These are phyloP conservation scores for Diplodus sargus DNA, from an alignment of 2,797 vertebrate genomes.

Conservation along the genomic window DNA sequence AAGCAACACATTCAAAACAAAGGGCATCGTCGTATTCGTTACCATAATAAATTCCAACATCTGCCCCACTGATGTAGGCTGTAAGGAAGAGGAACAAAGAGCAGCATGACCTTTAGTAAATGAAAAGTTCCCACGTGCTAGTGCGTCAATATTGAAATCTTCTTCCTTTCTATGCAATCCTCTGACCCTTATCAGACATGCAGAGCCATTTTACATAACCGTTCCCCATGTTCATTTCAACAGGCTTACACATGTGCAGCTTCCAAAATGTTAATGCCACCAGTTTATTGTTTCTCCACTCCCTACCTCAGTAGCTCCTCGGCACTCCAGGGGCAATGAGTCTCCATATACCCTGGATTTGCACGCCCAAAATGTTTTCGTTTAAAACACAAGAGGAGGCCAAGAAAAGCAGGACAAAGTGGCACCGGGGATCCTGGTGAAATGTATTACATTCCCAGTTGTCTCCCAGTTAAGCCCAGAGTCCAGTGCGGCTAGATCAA, in stretches of 20 bases:
- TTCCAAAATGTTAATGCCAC: slow-evolving; percentile 42
- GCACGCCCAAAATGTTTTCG: slow-evolving; percentile 59
- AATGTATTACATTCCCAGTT: slow-evolving; percentile 36
- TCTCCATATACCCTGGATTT: slow-evolving; percentile 49
- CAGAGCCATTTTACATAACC: slow-evolving; percentile 7
- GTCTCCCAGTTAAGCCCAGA: slow-evolving; percentile 21
- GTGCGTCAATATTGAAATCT: not conserved
- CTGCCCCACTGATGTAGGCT: not conserved
- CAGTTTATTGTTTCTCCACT: slow-evolving; percentile 56
- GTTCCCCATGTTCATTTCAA: slow-evolving; percentile 35
- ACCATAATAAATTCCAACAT: not conserved
- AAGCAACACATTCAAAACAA: too few species aligned
- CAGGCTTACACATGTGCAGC: slow-evolving; percentile 30
- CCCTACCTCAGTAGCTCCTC: slow-evolving; percentile 25
- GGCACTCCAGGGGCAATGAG: slow-evolving; percentile 30
- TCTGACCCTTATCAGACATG: not conserved
- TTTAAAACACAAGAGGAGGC: slow-evolving; percentile 52
- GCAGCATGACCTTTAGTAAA: not conserved
- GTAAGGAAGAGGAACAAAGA: not conserved
- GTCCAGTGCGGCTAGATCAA: slow-evolving; percentile 17
- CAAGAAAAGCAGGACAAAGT: slow-evolving; percentile 57
- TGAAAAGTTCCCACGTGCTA: not conserved
- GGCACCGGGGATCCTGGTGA: slow-evolving; percentile 38
- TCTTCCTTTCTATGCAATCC: slow-evolving; percentile 4
- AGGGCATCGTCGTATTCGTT: not conserved